Evolutionary conservation across 2,113 vertebrate genomes (phyloP).

Genomic region (Urocolius indicus): DNA sequence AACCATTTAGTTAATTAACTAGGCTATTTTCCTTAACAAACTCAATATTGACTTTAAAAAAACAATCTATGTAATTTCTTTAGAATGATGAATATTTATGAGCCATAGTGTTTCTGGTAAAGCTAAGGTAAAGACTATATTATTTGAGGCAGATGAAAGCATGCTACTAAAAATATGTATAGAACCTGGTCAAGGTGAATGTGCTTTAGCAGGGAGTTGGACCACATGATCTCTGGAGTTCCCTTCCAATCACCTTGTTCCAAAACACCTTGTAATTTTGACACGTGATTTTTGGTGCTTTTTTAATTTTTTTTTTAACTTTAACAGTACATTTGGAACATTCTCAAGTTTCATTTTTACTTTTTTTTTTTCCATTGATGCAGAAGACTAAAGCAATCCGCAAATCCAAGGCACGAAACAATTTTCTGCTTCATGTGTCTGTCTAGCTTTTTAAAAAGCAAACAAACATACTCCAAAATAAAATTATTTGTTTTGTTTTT

Average conservation of each 20-base stretch:
- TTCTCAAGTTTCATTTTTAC: slow-evolving; percentile 34
- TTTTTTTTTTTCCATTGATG: not conserved
- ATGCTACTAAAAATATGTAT: not conserved
- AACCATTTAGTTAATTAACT: slow-evolving; percentile 79
- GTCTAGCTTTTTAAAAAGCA: slow-evolving; percentile 53
- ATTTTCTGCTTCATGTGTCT: slow-evolving; percentile 73
- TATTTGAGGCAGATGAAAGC: slow-evolving; percentile 48
- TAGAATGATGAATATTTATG: slow-evolving; percentile 69
- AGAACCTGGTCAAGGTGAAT: not conserved
- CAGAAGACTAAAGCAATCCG: slow-evolving; percentile 46
- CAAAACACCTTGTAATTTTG: too few species aligned
- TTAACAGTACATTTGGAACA: slow-evolving; percentile 46
- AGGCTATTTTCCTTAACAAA: slow-evolving; percentile 76
- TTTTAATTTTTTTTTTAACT: not conserved
- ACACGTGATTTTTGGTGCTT: not conserved
- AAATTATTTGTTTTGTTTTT: not conserved
- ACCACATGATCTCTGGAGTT: too few species aligned
- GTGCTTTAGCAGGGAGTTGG: too few species aligned
- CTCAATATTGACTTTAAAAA: slow-evolving; percentile 79
- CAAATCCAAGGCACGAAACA: slow-evolving; percentile 39
- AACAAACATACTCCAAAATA: not conserved
- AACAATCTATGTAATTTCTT: slow-evolving; percentile 65
- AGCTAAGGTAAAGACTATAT: slow-evolving; percentile 37
- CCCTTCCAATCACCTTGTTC: too few species aligned
- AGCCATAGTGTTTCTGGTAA: slow-evolving; percentile 30